Base-by-base conservation (phyloP, 2,888 invertebrate species). In the Fissipunctia ypsillon region DNA sequence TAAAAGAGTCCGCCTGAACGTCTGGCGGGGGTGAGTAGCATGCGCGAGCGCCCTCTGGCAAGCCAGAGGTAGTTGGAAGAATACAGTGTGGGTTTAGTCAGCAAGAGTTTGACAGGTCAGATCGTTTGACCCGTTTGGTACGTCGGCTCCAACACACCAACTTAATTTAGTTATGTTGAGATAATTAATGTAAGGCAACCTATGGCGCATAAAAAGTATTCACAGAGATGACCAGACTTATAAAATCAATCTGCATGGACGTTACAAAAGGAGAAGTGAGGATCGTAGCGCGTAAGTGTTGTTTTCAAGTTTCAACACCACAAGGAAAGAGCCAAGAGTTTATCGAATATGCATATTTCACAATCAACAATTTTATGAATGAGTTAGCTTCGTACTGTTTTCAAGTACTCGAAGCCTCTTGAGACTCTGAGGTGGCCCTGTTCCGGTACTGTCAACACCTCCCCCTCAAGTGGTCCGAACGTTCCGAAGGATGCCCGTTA, bases 391-490 rank as follows among this genome's bases (percentile, higher is more conserved):
- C 48, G 63, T 43, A 63, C 70, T 43, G 50, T 75, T 74, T 61
- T 68, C 61, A 52, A 73, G 38, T 74, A 76, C 72, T 78, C 50
- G 66, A 70, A 56, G 16, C 56, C 76, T 75, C 83, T 85, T 65
- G 75, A 85, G 45, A 38, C 28, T 25, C 19, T 60, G 68, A 63
- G 50, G 70, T 41, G 54, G 45, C 25, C 57, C 69, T 70, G 71
- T 43, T 28, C 31, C 14, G 69, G 69, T 67, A 63, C n/a, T 79
- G 77, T 81, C 78, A 81, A 84, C 85, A 82, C 70, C 74, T 41
- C 31, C 38, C 19, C 16, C 73, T 86, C 83, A 79, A 86, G 84
- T 81, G 72, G 67, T 43, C 50, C 48, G 31, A 16, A 31, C 66
- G 56, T 45, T 41, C 64, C 56, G 28, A 57, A 65, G 35, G 50